Evolutionary conservation across 1,140 invertebrate species (phyloP), one percentile per base, ranked within the genome.

Genomic region (Lepidotrigona ventralis): DNA sequence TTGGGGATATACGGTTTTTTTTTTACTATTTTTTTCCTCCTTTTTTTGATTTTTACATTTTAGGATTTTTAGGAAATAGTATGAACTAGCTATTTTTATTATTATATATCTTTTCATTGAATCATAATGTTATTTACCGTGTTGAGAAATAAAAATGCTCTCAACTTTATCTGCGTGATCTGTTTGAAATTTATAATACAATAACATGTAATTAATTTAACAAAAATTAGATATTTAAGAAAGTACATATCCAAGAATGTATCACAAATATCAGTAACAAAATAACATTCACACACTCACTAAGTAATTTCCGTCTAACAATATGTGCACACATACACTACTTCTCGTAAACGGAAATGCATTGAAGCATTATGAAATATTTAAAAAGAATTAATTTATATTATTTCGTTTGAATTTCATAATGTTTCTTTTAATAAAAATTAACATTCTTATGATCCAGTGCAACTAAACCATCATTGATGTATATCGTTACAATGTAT

Each of bases 1-100:
- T 85, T 85, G 76, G 71, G 58, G 66, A 68, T 79, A 53, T 26
- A 68, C 15, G 46, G 29, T 82, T 81, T 80, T 87, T 88, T 80
- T 79, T 60, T 80, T 56, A 75, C 51, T 60, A 60, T n/a, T 23
- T 68, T 66, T n/a, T 83, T 60, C 33, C n/a, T 83, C 79, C 26
- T 39, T 53, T 51, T n/a, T 68, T 8, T 79, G 26, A 26, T 54
- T 64, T 26, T 73, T 33, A 76, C 21, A 58, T 66, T 86, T 83
- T 53, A 66, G 60, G 64, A 58, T 74, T 64, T 53, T 81, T 68
- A 69, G 46, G 2, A 53, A 21, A 23, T 66, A 75, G 54, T 75
- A 60, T 66, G 63, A 53, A 84, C n/a, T 70, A 53, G 33, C 39
- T 72, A 72, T 66, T 12, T 64, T 81, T 54, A 39, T 76, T 64